These are phyloP conservation scores for Cynoglossus semilaevis DNA, from an alignment of 2,113 vertebrate genomes.

Conservation along the genomic window DNA sequence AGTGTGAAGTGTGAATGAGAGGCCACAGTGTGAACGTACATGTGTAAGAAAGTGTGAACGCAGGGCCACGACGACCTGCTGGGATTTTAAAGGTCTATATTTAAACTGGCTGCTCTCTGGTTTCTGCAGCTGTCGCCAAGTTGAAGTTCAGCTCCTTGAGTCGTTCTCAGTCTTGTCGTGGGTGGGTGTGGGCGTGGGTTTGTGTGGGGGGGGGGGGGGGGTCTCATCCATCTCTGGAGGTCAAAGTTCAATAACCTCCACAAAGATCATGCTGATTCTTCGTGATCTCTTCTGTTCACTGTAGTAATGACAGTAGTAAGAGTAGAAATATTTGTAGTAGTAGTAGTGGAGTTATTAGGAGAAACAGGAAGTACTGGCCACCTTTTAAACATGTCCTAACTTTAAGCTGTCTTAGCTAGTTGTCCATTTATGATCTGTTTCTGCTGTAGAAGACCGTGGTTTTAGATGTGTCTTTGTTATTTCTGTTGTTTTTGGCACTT, in stretches of 20 bases:
- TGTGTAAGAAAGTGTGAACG: slow-evolving; percentile 66
- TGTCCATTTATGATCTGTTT: no score
- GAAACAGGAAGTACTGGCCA: no score
- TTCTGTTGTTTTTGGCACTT: no score
- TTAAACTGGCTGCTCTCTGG: slow-evolving; percentile 71
- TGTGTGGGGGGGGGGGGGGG: slow-evolving; percentile 31
- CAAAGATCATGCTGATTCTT: no score
- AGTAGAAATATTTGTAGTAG: no score
- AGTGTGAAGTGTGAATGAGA: slow-evolving; percentile 50
- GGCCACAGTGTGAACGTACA: slow-evolving; percentile 55
- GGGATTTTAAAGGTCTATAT: slow-evolving; percentile 61
- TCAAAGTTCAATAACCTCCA: neutral
- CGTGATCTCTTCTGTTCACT: no score
- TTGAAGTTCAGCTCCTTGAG: slow-evolving; percentile 78
- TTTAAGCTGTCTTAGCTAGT: no score
- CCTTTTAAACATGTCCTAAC: no score
- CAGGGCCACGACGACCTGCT: slow-evolving; percentile 57
- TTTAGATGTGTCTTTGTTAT: no score
- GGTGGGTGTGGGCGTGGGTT: slow-evolving; percentile 63
- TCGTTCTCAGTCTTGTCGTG: slow-evolving; percentile 60
- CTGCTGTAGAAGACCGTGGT: no score
- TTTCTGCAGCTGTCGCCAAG: slow-evolving; percentile 84
- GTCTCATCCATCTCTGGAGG: slow-evolving; percentile 8
- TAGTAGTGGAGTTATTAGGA: no score
- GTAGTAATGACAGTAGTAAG: no score